Conservation (phyloP, 2,797 vertebrate genomes). For the Cirrhinus mrigala region DNA sequence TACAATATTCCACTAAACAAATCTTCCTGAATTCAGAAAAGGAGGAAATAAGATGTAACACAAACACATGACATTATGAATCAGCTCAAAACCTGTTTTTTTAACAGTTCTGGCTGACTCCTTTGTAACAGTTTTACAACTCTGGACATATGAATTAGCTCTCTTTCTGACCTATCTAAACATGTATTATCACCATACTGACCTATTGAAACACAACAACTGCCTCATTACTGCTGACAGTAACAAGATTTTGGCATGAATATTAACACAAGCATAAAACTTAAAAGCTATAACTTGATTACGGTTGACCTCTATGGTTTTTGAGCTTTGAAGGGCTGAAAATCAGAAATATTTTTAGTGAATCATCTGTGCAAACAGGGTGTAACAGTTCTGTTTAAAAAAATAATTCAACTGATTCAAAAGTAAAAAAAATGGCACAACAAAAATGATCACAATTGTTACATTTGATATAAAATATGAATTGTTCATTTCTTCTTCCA, state of each 20-base stretch:
- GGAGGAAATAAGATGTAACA: conserved; percentile 3
- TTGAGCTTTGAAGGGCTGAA: neutral
- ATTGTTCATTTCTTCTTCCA: neutral
- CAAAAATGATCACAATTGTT: conserved; percentile 4
- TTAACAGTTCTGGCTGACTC: conserved; percentile 23
- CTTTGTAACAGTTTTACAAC: conserved; percentile 29
- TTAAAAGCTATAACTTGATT: neutral
- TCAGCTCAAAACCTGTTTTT: conserved; percentile 5
- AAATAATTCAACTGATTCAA: neutral
- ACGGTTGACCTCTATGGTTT: neutral
- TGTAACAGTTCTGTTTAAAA: conserved; percentile 8
- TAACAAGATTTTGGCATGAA: conserved; percentile 42
- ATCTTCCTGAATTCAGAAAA: conserved; percentile 31
- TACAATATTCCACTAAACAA: conserved; percentile 32
- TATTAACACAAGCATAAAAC: neutral
- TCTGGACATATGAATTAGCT: neutral
- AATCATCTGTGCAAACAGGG: conserved; percentile 29
- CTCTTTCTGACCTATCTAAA: conserved; percentile 5
- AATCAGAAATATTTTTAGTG: neutral
- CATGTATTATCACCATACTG: conserved; percentile 1
- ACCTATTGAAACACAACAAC: conserved; percentile 24
- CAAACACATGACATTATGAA: conserved; percentile 22
- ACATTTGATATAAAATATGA: conserved; percentile 11
- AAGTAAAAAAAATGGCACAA: conserved; percentile 18
- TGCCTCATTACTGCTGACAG: neutral